These are phyloP conservation scores for Coreius guichenoti DNA, from an alignment of 2,797 vertebrate species.

Conservation along the genomic window DNA sequence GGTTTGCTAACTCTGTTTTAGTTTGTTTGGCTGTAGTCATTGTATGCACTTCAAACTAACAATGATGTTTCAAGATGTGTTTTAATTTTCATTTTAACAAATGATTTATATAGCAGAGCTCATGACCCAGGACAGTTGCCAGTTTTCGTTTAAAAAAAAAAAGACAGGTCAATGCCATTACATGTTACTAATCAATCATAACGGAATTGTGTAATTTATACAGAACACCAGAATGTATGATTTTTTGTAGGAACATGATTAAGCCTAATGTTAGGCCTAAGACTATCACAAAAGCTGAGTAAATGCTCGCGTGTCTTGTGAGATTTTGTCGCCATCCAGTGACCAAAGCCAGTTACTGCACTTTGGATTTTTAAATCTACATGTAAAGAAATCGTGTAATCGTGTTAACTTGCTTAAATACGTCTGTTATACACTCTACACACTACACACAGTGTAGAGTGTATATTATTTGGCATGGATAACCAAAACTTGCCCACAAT, in stretches of 20 bases:
- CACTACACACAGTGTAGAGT: too few relatives aligned
- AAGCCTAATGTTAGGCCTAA: background rate
- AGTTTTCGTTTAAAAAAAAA: background rate
- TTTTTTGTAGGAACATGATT: too few relatives aligned
- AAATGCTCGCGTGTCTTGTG: background rate
- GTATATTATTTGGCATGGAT: too few relatives aligned
- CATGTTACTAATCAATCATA: background rate
- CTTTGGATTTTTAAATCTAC: background rate
- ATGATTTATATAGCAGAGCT: background rate
- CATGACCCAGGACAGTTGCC: background rate
- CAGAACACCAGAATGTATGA: background rate
- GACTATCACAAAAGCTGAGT: background rate
- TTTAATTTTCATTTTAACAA: background rate
- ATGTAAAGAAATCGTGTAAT: background rate
- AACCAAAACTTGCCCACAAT: too few relatives aligned
- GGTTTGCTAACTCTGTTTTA: background rate
- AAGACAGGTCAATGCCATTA: background rate
- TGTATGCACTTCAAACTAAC: background rate
- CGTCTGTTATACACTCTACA: too few relatives aligned
- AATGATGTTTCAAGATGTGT: background rate
- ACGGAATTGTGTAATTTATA: background rate
- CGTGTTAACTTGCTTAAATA: background rate
- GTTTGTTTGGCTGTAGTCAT: background rate
- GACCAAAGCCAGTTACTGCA: background rate
- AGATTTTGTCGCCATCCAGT: constrained; percentile 16